Evolutionary conservation across 2,888 invertebrate species (phyloP).

Genomic region (Ichneumon xanthorius): DNA sequence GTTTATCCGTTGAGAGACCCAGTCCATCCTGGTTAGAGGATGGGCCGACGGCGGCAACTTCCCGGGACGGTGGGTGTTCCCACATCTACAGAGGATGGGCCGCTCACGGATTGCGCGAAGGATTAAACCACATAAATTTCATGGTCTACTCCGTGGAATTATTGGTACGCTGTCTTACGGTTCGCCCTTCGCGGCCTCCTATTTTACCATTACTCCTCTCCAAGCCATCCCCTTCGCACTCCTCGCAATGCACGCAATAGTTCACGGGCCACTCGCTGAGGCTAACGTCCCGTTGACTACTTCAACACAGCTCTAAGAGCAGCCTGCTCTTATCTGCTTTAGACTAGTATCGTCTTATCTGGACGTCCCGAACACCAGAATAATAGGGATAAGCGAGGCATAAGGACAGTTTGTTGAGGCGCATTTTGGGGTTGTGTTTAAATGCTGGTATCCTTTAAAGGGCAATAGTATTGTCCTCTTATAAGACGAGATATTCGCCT

Average conservation of each 20-base stretch:
- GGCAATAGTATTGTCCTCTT: too few species aligned
- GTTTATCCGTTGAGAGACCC: constrained; percentile 32
- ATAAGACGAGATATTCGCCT: too few species aligned
- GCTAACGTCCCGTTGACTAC: constrained; percentile 1
- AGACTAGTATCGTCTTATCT: neutral
- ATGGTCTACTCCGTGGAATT: constrained; percentile 74
- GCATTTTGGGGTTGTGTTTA: too few species aligned
- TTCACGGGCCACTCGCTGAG: constrained; percentile 22
- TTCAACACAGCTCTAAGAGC: constrained; percentile 1
- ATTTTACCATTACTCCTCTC: constrained; percentile 8
- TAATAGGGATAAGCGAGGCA: neutral
- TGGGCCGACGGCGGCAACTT: constrained; percentile 14
- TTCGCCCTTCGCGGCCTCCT: constrained; percentile 9
- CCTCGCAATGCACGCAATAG: neutral
- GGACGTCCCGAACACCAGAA: neutral
- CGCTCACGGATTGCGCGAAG: constrained; percentile 74
- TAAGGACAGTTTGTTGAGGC: neutral
- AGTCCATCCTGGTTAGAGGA: constrained; percentile 1
- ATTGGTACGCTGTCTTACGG: constrained; percentile 70
- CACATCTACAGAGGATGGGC: neutral
- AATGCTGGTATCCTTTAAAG: too few species aligned
- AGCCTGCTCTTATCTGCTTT: neutral
- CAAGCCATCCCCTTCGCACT: neutral
- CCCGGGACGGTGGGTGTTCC: constrained; percentile 15
- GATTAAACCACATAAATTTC: constrained; percentile 80